Evolutionary conservation across 1,140 invertebrate species (phyloP).

Genomic region (Drosophila serrata): DNA sequence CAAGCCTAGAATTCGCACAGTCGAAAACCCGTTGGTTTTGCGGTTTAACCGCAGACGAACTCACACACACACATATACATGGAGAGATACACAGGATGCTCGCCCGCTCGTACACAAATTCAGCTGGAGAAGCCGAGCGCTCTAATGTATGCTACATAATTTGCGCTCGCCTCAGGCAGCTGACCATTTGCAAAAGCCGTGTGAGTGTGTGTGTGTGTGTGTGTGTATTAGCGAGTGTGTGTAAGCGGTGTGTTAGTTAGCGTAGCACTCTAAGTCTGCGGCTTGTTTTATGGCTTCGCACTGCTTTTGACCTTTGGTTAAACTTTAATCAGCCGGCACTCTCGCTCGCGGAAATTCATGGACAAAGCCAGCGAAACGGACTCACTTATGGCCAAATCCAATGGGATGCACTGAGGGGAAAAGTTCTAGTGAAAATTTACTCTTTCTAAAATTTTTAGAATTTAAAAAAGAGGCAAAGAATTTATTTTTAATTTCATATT

Average conservation of each 20-base stretch:
- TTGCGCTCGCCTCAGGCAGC: slow-evolving; percentile 59
- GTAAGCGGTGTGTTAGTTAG: slow-evolving; percentile 30
- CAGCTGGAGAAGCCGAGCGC: slow-evolving; percentile 6
- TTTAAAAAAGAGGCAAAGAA: too few relatives aligned
- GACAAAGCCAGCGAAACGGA: slow-evolving; percentile 25
- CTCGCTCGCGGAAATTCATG: slow-evolving; percentile 41
- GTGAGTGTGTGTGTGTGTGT: not conserved
- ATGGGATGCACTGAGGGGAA: not conserved
- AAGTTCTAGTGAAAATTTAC: not conserved
- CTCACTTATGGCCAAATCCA: slow-evolving; percentile 21
- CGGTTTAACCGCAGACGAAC: slow-evolving; percentile 36
- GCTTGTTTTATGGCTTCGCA: slow-evolving; percentile 83
- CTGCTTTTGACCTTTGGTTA: slow-evolving; percentile 81
- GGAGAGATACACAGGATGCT: slow-evolving; percentile 7
- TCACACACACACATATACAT: slow-evolving; percentile 9
- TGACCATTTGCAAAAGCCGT: slow-evolving; percentile 41
- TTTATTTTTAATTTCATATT: fast-evolving
- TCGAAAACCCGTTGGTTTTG: slow-evolving; percentile 49
- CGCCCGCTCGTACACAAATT: slow-evolving; percentile 11
- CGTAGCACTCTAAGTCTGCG: slow-evolving; percentile 66
- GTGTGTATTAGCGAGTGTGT: slow-evolving; percentile 29
- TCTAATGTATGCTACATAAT: slow-evolving; percentile 81
- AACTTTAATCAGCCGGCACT: slow-evolving; percentile 70
- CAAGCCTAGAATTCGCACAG: slow-evolving; percentile 42
- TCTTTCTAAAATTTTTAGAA: too few relatives aligned